Evolutionary conservation across 2,888 invertebrate species (phyloP).

Genomic region (Tanypteryx hageni): DNA sequence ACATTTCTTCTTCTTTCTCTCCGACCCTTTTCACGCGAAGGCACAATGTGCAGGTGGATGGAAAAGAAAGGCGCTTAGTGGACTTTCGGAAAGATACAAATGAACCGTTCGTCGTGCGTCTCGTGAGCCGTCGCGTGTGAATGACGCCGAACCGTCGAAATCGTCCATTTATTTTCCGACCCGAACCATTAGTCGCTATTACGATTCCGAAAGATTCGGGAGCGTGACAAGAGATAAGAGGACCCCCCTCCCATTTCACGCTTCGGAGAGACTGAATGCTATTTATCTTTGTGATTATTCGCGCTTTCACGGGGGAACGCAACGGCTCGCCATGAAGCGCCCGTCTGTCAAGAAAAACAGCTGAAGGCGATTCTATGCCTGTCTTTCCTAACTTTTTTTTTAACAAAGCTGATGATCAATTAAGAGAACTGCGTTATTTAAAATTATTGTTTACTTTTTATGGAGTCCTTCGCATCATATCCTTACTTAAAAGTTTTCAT

Average conservation of each 20-base stretch:
- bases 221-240: background rate
- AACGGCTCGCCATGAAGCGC: background rate
- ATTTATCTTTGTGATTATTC: background rate
- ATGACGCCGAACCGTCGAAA: background rate
- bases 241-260: background rate
- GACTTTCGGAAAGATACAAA: background rate
- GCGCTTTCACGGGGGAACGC: background rate
- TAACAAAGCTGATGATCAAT: too few species aligned
- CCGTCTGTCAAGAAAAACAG: background rate
- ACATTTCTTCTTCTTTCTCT: background rate
- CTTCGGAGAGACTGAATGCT: background rate
- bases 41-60: background rate
- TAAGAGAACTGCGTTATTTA: too few species aligned
- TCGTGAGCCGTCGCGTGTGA: background rate
- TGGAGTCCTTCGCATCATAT: too few species aligned
- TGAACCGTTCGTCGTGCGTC: background rate
- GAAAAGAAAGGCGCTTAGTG: background rate
- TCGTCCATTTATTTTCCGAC: conserved; percentile 18
- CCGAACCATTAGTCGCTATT: background rate
- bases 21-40: background rate
- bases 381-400: background rate
- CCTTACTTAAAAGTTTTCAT: too few species aligned
- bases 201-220: background rate
- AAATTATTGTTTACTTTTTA: too few species aligned
- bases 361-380: background rate